Evolutionary conservation across 2,888 invertebrate genomes (phyloP).

Genomic region (Onchidella celtica): DNA sequence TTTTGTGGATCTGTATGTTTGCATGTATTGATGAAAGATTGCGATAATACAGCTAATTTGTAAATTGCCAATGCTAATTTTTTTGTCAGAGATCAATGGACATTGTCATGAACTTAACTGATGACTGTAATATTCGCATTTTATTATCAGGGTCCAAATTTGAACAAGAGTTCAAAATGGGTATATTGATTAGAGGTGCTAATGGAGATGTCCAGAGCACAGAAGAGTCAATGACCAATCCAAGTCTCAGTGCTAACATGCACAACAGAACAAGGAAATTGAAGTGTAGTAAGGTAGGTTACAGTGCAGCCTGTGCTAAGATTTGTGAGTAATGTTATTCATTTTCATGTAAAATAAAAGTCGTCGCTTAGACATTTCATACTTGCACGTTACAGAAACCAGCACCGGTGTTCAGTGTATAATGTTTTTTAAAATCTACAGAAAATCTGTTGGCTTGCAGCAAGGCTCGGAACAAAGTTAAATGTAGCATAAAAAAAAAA

Average conservation of each 20-base stretch:
- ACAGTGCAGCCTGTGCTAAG: neutral
- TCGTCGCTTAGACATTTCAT: neutral
- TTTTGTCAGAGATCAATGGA: no score
- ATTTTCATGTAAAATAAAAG: neutral
- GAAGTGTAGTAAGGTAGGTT: conserved; percentile 84
- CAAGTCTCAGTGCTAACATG: conserved; percentile 82
- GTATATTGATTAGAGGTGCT: conserved; percentile 91
- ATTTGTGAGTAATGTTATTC: no score
- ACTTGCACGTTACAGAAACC: neutral
- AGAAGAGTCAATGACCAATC: conserved; percentile 80
- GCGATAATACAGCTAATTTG: no score
- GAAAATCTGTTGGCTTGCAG: neutral
- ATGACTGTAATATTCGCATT: neutral
- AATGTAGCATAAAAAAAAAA: neutral
- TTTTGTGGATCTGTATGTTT: no score
- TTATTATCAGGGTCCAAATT: conserved; percentile 89
- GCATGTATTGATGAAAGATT: no score
- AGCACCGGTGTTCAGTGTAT: neutral
- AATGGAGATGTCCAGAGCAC: conserved; percentile 87
- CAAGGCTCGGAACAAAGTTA: no score
- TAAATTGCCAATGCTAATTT: no score
- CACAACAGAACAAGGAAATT: conserved; percentile 92
- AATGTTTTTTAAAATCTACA: neutral
- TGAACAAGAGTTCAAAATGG: conserved; percentile 91
- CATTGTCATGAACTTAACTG: no score